Base-by-base conservation (phyloP, 2,113 vertebrate genomes). In the Daphoenositta chrysoptera region DNA sequence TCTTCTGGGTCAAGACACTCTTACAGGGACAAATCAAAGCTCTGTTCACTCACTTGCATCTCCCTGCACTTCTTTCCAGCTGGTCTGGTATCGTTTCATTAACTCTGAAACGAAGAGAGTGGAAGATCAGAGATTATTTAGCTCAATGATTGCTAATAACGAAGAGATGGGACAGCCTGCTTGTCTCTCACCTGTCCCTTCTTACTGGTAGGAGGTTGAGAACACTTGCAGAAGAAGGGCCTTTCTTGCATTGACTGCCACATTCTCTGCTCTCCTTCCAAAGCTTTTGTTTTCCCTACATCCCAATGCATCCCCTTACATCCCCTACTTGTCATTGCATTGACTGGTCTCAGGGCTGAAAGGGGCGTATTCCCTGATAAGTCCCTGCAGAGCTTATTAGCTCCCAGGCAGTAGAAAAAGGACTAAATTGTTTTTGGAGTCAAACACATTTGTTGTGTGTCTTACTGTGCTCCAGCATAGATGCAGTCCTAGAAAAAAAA, bases 101-200 rank as follows among this genome's bases (percentile, higher is more conserved):
- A 83, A 31, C 14, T 66, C 53, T 73, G 45, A 69, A 45, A 50
- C 48, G 3, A 68, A 37, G 60, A 84, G 54, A 61, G 16, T 33
- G 39, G 31, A 57, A 24, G 35, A 56, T 48, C 1, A 0, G 39
- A 54, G 65, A 53, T 0, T 0, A n/a, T 64, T 45, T 47, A n/a
- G 15, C 21, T 47, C 56, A 91, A 56, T 45, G 13, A n/a, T 86
- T 92, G 33, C 31, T 21, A 60, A 1, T 39, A 86, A 40, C 1
- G 3, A 80, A 60, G 63, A 68, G 6, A 2, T 33, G 8, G 30
- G 20, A 77, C 50, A 75, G 37, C 18, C 27, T 81, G 21, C 30
- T 50, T 70, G 16, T 90, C 24, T 93, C 39, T 45, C 27, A 33
- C 14, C 9, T 87, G 40, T 65, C 20, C 66, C 37, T 82, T 6